Percentiles rank a stretch among this genome's conserved stretches.
phyloP scores from a whole-genome alignment of 2,797 vertebrate species.

The Anguilla pacifica region DNA sequence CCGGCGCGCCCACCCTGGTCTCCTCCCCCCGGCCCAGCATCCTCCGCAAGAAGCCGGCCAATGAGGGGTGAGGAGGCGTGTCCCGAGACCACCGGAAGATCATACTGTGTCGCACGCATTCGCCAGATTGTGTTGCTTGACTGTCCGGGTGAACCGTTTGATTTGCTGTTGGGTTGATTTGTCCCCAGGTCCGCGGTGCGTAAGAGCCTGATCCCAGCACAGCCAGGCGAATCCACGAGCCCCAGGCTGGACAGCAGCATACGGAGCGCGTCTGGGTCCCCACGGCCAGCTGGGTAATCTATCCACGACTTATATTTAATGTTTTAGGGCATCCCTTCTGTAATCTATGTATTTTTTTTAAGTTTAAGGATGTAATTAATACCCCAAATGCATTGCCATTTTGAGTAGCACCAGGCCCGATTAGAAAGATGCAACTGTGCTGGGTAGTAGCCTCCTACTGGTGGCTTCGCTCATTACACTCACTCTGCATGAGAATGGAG shows the following conservation, averaged over 20 bases:
- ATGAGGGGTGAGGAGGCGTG: conserved; percentile 81
- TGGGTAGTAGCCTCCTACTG: too few relatives aligned
- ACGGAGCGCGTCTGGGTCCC: conserved; percentile 86
- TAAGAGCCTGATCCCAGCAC: conserved; percentile 91
- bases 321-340: background rate
- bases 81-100: background rate
- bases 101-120: background rate
- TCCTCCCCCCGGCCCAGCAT: conserved; percentile 96
- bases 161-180: background rate
- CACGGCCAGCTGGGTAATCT: conserved; percentile 88
- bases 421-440: too few relatives aligned
- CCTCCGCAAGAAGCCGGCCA: conserved; percentile 93
- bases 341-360: too few relatives aligned
- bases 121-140: background rate
- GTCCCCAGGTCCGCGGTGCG: conserved; percentile 81
- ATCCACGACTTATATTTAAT: background rate
- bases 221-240: conserved; percentile 79
- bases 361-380: too few relatives aligned
- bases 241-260: conserved; percentile 83
- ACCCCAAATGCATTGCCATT: too few relatives aligned
- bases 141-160: background rate
- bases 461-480: too few relatives aligned
- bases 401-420: too few relatives aligned
- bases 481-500: too few relatives aligned
- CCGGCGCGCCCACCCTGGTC: conserved; percentile 83